Conservation (phyloP, 2,888 invertebrate species). For the Helleia helle region DNA sequence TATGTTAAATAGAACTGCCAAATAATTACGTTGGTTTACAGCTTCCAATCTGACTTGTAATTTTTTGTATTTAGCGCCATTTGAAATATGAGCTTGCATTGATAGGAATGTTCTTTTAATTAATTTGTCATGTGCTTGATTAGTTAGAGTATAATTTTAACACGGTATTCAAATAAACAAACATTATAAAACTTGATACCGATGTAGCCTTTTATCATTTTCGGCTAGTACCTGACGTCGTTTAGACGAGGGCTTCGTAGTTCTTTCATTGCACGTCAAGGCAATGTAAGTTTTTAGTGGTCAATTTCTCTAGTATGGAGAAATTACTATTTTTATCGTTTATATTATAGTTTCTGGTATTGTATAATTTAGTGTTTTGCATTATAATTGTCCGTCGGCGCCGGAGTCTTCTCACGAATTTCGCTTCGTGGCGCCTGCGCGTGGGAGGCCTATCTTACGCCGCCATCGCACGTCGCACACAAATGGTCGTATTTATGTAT, state of each 20-base stretch:
- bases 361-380: slow-evolving; percentile 18
- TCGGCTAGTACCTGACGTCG: too few species aligned
- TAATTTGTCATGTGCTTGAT: not conserved
- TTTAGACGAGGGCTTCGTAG: too few species aligned
- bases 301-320: too few species aligned
- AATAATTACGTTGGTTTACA: slow-evolving; percentile 27
- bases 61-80: slow-evolving; percentile 20
- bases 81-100: slow-evolving; percentile 12
- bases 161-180: too few species aligned
- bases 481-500: slow-evolving; percentile 32
- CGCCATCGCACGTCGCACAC: slow-evolving; percentile 54
- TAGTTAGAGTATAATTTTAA: not conserved
- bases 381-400: slow-evolving; percentile 43
- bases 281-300: too few species aligned
- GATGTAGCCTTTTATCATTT: too few species aligned
- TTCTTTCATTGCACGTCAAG: too few species aligned
- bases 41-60: slow-evolving; percentile 31
- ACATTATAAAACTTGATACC: too few species aligned
- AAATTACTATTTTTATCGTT: too few species aligned
- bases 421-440: slow-evolving; percentile 60
- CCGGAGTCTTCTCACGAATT: slow-evolving; percentile 68
- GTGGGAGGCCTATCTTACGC: slow-evolving; percentile 66
- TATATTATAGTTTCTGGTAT: not conserved
- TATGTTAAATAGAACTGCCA: slow-evolving; percentile 24
- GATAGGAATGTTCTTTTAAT: slow-evolving; percentile 5